phyloP scores from a whole-genome alignment of 2,113 vertebrate genomes.

The Cyphomyrus discorhynchus region DNA sequence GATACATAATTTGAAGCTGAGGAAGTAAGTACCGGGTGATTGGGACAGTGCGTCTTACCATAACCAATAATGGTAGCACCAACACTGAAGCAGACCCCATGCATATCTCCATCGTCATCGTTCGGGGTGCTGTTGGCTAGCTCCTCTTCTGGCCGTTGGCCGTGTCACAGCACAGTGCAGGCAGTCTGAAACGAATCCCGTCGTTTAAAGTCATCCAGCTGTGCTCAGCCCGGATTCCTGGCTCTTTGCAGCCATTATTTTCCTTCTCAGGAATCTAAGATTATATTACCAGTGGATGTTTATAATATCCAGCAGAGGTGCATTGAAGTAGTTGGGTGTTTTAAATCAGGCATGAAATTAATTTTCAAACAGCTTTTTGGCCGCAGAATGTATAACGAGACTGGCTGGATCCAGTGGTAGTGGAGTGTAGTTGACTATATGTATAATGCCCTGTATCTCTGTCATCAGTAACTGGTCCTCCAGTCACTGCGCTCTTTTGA shows the following conservation, averaged over 20 bases:
- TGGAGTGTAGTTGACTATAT: constrained; percentile 30
- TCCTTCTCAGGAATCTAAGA: constrained; percentile 32
- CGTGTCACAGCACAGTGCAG: constrained; percentile 25
- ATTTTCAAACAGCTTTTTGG: constrained; percentile 47
- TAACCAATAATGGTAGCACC: neutral
- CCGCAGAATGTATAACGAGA: constrained; percentile 38
- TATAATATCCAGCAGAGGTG: constrained; percentile 47
- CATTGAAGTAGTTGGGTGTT: constrained; percentile 40
- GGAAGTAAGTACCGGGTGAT: neutral
- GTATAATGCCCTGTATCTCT: constrained; percentile 28
- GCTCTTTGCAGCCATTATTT: constrained; percentile 25
- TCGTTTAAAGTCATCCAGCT: constrained; percentile 22
- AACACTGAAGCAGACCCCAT: too few relatives aligned
- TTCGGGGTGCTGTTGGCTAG: neutral
- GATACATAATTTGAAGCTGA: neutral
- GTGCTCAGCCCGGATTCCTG: constrained; percentile 22
- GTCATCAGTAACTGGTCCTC: constrained; percentile 29
- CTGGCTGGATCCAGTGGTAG: constrained; percentile 31
- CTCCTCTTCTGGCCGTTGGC: neutral
- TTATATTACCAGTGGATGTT: constrained; percentile 43
- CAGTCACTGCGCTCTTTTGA: constrained; percentile 21
- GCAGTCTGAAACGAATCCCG: constrained; percentile 24
- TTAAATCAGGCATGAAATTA: constrained; percentile 61
- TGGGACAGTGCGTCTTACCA: neutral
- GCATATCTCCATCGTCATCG: neutral